Conservation (phyloP, 2,888 invertebrate species). For the Nematopogon swammerdamellus region DNA sequence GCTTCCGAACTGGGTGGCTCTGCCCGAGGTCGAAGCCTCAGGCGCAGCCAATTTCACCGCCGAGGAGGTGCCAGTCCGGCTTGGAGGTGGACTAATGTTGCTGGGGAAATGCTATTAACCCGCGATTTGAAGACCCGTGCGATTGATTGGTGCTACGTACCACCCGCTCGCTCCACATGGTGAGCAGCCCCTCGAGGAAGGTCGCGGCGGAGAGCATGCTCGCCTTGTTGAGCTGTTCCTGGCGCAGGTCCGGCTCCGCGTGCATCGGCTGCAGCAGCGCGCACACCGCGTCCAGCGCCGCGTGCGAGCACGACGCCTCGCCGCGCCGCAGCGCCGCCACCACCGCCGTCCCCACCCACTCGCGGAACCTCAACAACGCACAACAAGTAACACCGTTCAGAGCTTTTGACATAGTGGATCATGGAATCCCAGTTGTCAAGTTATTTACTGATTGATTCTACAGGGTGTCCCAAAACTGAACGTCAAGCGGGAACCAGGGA, state of each 20-base stretch:
- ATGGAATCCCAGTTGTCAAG: background rate
- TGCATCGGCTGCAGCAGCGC: conserved; percentile 99
- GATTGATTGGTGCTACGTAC: too few relatives aligned
- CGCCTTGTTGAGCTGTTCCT: conserved; percentile 97
- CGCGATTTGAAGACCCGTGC: too few relatives aligned
- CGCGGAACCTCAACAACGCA: conserved; percentile 93
- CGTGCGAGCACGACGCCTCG: conserved; percentile 88
- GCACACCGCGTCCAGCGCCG: conserved; percentile 95
- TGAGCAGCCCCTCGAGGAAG: conserved; percentile 90
- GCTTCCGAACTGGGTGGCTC: too few relatives aligned
- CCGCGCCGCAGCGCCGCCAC: conserved; percentile 86
- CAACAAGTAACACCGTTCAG: background rate
- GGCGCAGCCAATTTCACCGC: too few relatives aligned
- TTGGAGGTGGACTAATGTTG: too few relatives aligned
- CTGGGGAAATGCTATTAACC: too few relatives aligned
- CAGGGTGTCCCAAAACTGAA: too few relatives aligned
- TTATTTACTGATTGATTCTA: too few relatives aligned
- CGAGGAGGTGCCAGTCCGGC: too few relatives aligned
- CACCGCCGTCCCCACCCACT: conserved; percentile 90
- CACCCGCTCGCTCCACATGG: conserved; percentile 94
- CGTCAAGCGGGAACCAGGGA: too few relatives aligned
- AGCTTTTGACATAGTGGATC: background rate
- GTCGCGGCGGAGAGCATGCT: conserved; percentile 87
- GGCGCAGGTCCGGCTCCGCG: conserved; percentile 91
- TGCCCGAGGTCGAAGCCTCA: too few relatives aligned